Percentiles rank a stretch among this genome's conserved stretches.
These are phyloP conservation scores for Drosophila percnosoma DNA, from an alignment of 2,888 invertebrate genomes.

Conservation along the genomic window DNA sequence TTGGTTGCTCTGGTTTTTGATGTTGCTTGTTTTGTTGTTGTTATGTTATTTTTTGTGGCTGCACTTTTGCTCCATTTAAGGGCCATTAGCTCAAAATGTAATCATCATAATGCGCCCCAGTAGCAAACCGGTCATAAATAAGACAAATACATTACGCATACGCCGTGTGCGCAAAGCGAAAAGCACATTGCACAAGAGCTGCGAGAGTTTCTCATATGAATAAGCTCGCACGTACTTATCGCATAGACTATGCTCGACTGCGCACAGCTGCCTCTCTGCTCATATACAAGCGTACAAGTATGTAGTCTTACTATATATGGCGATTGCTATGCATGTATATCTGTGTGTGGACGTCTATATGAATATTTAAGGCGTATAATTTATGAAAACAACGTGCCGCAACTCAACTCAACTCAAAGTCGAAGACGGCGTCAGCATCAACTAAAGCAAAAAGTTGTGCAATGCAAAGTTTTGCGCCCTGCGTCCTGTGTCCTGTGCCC, in stretches of 20 bases:
- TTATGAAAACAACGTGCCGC: conserved; percentile 79
- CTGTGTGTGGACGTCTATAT: conserved; percentile 43
- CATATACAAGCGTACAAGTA: conserved; percentile 1
- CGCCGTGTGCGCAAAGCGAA: conserved; percentile 58
- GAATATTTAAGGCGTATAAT: conserved; percentile 77
- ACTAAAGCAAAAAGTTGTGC: conserved; percentile 68
- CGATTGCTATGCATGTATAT: conserved; percentile 7
- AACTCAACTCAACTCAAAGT: conserved; percentile 45
- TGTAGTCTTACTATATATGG: conserved; percentile 19
- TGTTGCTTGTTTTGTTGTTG: conserved; percentile 14
- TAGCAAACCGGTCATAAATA: conserved; percentile 71
- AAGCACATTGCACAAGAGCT: conserved; percentile 15
- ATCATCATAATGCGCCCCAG: conserved; percentile 73
- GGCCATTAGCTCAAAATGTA: conserved; percentile 76
- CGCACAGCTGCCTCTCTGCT: conserved; percentile 67
- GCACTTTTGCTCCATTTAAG: conserved; percentile 59
- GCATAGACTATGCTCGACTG: conserved; percentile 78
- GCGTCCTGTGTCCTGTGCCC: background rate
- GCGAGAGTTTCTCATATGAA: conserved; percentile 68
- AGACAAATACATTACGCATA: conserved; percentile 78
- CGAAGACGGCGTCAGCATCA: conserved; percentile 28
- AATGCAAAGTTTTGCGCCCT: conserved; percentile 63
- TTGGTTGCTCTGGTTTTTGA: conserved; percentile 20
- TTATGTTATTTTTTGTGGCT: background rate
- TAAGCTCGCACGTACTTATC: conserved; percentile 80